Conservation (phyloP, 2,888 invertebrate species). For the Stenolophus ochropezus region DNA sequence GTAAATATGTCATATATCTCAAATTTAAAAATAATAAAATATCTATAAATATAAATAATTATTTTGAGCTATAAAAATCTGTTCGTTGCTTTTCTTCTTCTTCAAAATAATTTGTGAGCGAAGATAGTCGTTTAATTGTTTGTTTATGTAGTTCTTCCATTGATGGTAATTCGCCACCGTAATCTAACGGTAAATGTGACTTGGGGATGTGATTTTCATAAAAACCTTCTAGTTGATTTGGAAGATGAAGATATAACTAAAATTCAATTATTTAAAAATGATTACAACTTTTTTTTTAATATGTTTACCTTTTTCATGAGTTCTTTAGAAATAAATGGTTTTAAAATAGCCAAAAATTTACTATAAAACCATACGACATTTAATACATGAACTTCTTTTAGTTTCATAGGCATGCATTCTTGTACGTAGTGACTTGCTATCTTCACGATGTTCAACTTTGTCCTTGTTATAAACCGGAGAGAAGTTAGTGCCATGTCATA, state of each 20-base stretch:
- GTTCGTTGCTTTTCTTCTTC: constrained; percentile 66
- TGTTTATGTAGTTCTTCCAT: constrained; percentile 65
- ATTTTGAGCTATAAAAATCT: constrained; percentile 45
- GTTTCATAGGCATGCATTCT: constrained; percentile 80
- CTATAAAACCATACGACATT: constrained; percentile 75
- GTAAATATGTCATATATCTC: not conserved
- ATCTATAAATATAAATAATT: not conserved
- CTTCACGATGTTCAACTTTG: constrained; percentile 71
- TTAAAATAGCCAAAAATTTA: constrained; percentile 72
- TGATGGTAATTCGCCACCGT: constrained; percentile 76
- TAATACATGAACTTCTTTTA: constrained; percentile 81
- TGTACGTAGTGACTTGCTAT: constrained; percentile 82
- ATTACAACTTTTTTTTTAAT: not conserved
- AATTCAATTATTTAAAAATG: constrained; percentile 60
- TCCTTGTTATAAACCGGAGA: constrained; percentile 66
- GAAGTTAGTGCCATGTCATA: constrained; percentile 77
- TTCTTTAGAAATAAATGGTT: constrained; percentile 73
- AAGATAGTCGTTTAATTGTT: constrained; percentile 66
- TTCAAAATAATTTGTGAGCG: constrained; percentile 67
- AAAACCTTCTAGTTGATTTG: constrained; percentile 76
- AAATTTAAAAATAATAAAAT: not conserved
- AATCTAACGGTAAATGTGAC: constrained; percentile 77
- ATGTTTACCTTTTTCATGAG: constrained; percentile 70
- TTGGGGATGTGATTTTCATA: constrained; percentile 76
- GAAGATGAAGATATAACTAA: constrained; percentile 79